A percentile compares a stretch with the other conserved stretches of the same genome.
Conservation (phyloP, 2,888 invertebrate species). For the Netelia fuscicornis region DNA sequence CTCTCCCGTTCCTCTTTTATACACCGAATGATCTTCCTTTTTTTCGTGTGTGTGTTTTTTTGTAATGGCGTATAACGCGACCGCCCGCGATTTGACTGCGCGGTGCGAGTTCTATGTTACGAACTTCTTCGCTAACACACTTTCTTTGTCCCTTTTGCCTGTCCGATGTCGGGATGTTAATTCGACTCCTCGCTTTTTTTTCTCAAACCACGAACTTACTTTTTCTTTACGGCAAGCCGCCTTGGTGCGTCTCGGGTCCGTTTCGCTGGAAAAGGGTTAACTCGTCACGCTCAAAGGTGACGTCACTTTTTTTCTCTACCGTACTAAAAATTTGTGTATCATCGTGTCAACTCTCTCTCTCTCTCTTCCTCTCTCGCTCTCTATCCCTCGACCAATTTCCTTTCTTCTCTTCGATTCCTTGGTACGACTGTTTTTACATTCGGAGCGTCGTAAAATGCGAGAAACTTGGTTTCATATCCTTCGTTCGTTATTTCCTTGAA, state of each 20-base stretch:
- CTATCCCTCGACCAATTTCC: slow-evolving; percentile 51
- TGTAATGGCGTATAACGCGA: slow-evolving; percentile 49
- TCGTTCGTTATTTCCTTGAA: slow-evolving; percentile 25
- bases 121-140: slow-evolving; percentile 19
- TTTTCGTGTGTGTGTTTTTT: slow-evolving; percentile 37
- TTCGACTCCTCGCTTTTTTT: slow-evolving; percentile 49
- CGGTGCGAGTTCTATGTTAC: neutral
- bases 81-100: slow-evolving; percentile 58
- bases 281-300: slow-evolving; percentile 37
- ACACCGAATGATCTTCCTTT: slow-evolving; percentile 55
- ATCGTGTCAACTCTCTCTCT: neutral
- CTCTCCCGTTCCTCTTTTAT: slow-evolving; percentile 64
- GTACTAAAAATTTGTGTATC: neutral
- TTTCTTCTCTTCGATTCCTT: slow-evolving; percentile 10
- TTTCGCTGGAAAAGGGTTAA: slow-evolving; percentile 46
- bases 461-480: slow-evolving; percentile 22
- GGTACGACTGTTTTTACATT: slow-evolving; percentile 20
- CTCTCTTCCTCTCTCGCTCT: neutral
- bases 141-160: slow-evolving; percentile 50
- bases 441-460: slow-evolving; percentile 30
- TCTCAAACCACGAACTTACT: slow-evolving; percentile 5
- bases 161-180: slow-evolving; percentile 54
- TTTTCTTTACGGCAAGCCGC: slow-evolving; percentile 52
- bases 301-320: slow-evolving; percentile 45
- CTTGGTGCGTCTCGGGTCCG: slow-evolving; percentile 1